A percentile compares a stretch with the other conserved stretches of the same genome.
phyloP scores from a whole-genome alignment of 2,113 vertebrate species.

The Grammomys surdaster region DNA sequence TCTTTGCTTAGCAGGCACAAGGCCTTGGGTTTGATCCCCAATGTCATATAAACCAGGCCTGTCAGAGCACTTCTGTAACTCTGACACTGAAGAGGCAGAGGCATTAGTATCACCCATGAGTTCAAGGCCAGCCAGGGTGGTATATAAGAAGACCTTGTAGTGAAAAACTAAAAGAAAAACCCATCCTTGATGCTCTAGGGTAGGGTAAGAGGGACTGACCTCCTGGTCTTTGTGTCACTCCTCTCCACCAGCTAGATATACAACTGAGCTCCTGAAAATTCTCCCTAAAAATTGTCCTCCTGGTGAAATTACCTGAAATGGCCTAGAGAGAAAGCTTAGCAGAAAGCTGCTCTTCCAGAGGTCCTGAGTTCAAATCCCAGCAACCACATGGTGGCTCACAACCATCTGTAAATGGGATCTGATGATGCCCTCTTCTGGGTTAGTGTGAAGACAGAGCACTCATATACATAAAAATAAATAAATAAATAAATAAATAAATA shows the following conservation, averaged over 20 bases:
- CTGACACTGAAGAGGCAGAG: not conserved
- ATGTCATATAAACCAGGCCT: not conserved
- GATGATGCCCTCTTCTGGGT: too few relatives aligned
- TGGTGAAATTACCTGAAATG: not conserved
- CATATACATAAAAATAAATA: too few relatives aligned
- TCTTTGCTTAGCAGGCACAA: not conserved
- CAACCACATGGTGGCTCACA: too few relatives aligned
- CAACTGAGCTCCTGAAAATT: not conserved
- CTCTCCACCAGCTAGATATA: not conserved
- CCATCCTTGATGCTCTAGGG: not conserved
- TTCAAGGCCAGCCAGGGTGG: not conserved
- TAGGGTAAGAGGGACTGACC: too few relatives aligned
- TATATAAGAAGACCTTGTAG: too few relatives aligned
- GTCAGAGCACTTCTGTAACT: not conserved
- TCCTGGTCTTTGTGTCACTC: not conserved
- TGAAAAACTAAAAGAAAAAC: not conserved
- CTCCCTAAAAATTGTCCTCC: not conserved
- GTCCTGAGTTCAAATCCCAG: too few relatives aligned
- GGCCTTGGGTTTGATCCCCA: not conserved
- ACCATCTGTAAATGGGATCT: too few relatives aligned
- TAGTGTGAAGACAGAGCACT: too few relatives aligned
- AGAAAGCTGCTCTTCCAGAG: too few relatives aligned
- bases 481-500: too few relatives aligned
- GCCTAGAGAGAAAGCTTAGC: too few relatives aligned
- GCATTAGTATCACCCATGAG: not conserved